These are phyloP conservation scores for Pristionchus entomophagus DNA, from an alignment of 2,888 invertebrate species.

Conservation along the genomic window DNA sequence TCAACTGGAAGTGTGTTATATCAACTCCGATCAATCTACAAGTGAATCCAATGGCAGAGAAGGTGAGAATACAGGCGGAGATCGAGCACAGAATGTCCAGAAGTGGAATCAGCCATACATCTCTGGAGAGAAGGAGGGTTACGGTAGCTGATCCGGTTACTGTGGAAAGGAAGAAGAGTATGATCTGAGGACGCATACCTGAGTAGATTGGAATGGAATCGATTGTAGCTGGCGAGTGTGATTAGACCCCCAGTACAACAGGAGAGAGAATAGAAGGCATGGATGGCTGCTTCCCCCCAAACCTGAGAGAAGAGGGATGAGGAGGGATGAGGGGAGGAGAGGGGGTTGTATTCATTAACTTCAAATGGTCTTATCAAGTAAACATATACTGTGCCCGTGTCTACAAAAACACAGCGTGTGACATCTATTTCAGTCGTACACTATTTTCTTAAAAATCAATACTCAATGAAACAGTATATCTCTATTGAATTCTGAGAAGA, in stretches of 20 bases:
- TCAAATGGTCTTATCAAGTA: not conserved
- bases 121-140: constrained; percentile 78
- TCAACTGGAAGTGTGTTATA: constrained; percentile 71
- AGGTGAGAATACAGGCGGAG: constrained; percentile 87
- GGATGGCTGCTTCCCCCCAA: constrained; percentile 89
- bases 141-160: not conserved
- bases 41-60: constrained; percentile 87
- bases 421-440: too few relatives aligned
- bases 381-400: too few relatives aligned
- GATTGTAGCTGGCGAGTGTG: constrained; percentile 88
- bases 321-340: not conserved
- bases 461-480: too few relatives aligned
- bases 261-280: constrained; percentile 89
- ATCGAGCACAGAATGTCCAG: constrained; percentile 87
- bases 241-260: constrained; percentile 91
- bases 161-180: not conserved
- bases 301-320: constrained; percentile 79
- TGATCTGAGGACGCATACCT: constrained; percentile 79
- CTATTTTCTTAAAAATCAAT: too few relatives aligned
- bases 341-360: not conserved
- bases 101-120: constrained; percentile 85
- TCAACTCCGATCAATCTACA: constrained; percentile 85
- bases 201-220: constrained; percentile 88
- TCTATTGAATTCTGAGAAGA: not conserved
- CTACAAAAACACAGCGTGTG: too few relatives aligned